Evolutionary conservation across 1,140 invertebrate species (phyloP).

Genomic region (Drosophila parabipectinata): DNA sequence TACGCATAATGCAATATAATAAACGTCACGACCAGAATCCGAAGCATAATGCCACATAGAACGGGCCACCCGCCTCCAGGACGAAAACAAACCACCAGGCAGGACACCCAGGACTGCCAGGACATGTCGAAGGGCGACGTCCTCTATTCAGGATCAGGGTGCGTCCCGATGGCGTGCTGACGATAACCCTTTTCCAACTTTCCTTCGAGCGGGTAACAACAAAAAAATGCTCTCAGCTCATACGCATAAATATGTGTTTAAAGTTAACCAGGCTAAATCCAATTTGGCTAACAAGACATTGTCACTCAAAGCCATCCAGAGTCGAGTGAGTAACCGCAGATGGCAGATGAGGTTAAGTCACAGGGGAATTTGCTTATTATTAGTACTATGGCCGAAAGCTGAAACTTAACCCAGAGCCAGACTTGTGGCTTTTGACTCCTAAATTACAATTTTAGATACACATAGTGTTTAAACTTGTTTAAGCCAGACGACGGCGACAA

Average conservation of each 20-base stretch:
- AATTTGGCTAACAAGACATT: slow-evolving; percentile 72
- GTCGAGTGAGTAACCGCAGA: slow-evolving; percentile 38
- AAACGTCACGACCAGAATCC: slow-evolving; percentile 71
- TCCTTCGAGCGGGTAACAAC: slow-evolving; percentile 19
- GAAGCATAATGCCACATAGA: slow-evolving; percentile 23
- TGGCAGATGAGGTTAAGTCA: slow-evolving; percentile 10
- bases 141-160: slow-evolving; percentile 16
- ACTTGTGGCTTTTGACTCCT: slow-evolving; percentile 3
- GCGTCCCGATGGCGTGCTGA: slow-evolving; percentile 49
- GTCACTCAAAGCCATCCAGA: slow-evolving; percentile 43
- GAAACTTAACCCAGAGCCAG: slow-evolving; percentile 15
- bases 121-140: slow-evolving; percentile 31
- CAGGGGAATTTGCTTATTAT: slow-evolving; percentile 39
- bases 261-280: slow-evolving; percentile 65
- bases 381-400: slow-evolving; percentile 24
- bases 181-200: slow-evolving; percentile 71
- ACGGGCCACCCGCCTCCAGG: slow-evolving; percentile 3
- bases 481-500: slow-evolving; percentile 43
- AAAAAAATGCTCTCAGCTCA: slow-evolving; percentile 15
- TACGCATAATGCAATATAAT: slow-evolving; percentile 75
- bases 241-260: slow-evolving; percentile 18
- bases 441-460: slow-evolving; percentile 1
- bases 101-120: background rate
- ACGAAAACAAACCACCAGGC: slow-evolving; percentile 9
- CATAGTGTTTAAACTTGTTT: slow-evolving; percentile 24